Conservation (phyloP, 1,140 invertebrate genomes). For the Oreohelix idahoensis region DNA sequence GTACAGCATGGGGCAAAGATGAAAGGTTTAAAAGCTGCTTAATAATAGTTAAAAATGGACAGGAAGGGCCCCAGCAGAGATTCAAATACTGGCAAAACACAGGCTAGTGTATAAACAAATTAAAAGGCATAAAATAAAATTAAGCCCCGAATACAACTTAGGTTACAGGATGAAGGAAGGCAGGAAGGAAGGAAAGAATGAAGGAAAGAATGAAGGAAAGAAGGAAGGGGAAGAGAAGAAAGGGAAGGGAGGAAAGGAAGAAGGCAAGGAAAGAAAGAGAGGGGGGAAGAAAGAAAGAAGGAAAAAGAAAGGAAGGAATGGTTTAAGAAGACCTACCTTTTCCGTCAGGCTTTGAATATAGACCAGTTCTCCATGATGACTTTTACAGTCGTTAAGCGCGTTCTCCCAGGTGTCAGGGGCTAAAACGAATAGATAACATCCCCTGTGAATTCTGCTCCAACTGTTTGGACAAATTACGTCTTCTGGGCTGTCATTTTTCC, state of each 20-base stretch:
- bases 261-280: background rate
- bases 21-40: no score
- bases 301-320: background rate
- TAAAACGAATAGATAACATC: background rate
- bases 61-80: no score
- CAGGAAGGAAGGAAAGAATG: no score
- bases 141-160: no score
- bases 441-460: background rate
- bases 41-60: no score
- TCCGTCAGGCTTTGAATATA: background rate
- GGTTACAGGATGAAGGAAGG: no score
- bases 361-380: background rate
- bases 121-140: no score
- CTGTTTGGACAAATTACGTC: background rate
- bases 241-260: background rate
- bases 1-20: no score
- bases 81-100: no score
- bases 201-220: background rate
- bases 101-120: no score
- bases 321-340: background rate
- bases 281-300: no score
- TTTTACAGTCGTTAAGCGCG: background rate
- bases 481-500: background rate
- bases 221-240: background rate
- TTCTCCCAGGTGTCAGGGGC: background rate